Evolutionary conservation across 2,888 invertebrate genomes (phyloP), one percentile per base, ranked within the genome.

Genomic region (Melieria crassipennis): DNA sequence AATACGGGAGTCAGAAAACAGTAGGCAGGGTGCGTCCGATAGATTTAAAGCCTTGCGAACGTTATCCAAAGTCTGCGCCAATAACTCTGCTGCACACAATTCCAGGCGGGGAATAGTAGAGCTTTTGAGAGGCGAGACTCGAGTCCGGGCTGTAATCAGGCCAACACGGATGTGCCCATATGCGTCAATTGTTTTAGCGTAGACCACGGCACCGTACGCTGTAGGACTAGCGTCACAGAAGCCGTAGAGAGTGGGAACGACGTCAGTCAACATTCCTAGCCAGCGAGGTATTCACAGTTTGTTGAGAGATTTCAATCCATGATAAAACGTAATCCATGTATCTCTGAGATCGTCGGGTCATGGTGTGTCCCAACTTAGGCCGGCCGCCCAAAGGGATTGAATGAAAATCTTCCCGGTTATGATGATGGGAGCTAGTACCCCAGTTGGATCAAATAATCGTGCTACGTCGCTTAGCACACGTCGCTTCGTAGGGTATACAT

Each of bases 211-310:
- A 7, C 47, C 67, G n/a, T 67, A 67, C 6, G 67, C 58, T 10
- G 48, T 58, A 30, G 6, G 11, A 47, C 67, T 67, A 48, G 58
- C 67, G n/a, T 67, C 67, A 48, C 67, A 58, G 46, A 67, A 67
- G 4, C 67, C 67, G 13, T 55, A 45, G 7, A 65, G 63, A 7
- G 43, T 60, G 30, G 30, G 30, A 30, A 30, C 30, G 30, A 30
- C 55, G 30, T 30, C 30, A 30, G 30, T 30, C 30, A 2, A 30
- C 30, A 30, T 30, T 30, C 30, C 30, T 30, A 30, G 30, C 30
- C 30, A 30, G 30, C 30, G 30, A 2, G 30, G 30, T 30, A 30
- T 30, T 30, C 30, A 2, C 30, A 30, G 30, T 30, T 30, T 30
- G 30, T 30, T 30, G 30, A 30, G 30, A 30, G 30, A 30, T 30